phyloP scores from a whole-genome alignment of 2,888 invertebrate species.

The Mythimna albipuncta region DNA sequence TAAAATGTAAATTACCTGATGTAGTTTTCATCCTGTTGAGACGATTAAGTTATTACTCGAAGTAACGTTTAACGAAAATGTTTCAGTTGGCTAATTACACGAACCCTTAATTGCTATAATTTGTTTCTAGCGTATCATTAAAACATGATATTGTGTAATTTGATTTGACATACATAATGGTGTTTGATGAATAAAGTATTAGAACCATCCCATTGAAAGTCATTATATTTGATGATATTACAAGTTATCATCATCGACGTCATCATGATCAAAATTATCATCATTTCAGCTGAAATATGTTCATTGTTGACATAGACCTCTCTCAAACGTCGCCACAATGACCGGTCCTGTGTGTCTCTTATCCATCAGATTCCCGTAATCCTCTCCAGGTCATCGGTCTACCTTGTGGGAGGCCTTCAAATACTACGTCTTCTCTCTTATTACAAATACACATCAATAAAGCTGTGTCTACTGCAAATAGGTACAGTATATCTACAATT shows the following conservation, averaged over 20 bases:
- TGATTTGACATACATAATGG: not conserved
- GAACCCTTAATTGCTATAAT: conserved; percentile 12
- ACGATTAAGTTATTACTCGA: conserved; percentile 33
- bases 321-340: too few relatives aligned
- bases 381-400: too few relatives aligned
- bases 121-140: conserved; percentile 3
- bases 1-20: conserved; percentile 43
- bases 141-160: not conserved
- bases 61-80: conserved; percentile 34
- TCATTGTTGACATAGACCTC: too few relatives aligned
- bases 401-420: too few relatives aligned
- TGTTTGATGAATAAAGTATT: not conserved
- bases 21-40: conserved; percentile 41
- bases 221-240: not conserved
- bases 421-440: not conserved
- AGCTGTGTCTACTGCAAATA: not conserved
- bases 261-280: too few relatives aligned
- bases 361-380: too few relatives aligned
- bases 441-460: not conserved
- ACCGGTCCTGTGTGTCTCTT: too few relatives aligned
- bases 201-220: not conserved
- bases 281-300: too few relatives aligned
- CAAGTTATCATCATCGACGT: not conserved
- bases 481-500: not conserved
- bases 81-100: conserved; percentile 26